Evolutionary conservation across 1,140 invertebrate species (phyloP).

Genomic region (Ceratina australensis): DNA sequence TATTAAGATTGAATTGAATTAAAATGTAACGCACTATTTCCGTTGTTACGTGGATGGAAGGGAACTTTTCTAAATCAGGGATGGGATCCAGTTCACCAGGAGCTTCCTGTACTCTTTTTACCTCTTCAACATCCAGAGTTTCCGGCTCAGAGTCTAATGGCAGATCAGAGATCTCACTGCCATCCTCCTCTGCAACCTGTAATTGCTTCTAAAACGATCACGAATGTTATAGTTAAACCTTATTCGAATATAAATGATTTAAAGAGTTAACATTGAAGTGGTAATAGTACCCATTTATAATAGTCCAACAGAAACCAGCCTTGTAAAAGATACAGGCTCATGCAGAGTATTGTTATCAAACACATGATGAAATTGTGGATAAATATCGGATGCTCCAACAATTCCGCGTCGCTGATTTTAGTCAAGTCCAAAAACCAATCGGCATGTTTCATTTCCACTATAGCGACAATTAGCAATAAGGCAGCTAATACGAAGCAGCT

Average conservation of each 20-base stretch:
- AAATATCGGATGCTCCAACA: conserved; percentile 72
- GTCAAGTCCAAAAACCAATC: conserved; percentile 71
- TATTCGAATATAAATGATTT: neutral
- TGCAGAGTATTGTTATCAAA: conserved; percentile 71
- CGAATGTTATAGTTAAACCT: neutral
- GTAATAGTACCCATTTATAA: conserved; percentile 65
- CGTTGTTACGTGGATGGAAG: neutral
- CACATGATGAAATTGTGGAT: conserved; percentile 74
- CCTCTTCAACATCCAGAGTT: neutral
- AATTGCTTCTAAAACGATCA: neutral
- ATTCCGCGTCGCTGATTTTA: conserved; percentile 68
- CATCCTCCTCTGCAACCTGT: too few relatives aligned
- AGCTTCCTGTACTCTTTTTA: neutral
- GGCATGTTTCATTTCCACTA: conserved; percentile 72
- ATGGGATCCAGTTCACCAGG: conserved; percentile 45
- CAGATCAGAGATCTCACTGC: neutral
- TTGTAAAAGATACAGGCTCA: conserved; percentile 71
- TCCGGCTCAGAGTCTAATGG: neutral
- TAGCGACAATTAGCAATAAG: conserved; percentile 66
- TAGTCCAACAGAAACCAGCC: conserved; percentile 69
- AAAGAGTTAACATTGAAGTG: neutral
- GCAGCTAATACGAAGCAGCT: conserved; percentile 59
- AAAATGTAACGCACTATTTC: neutral
- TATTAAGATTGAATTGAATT: too few relatives aligned
- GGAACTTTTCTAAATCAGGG: conserved; percentile 34